phyloP scores from a whole-genome alignment of 2,888 invertebrate species.

The Eupithecia abbreviata region DNA sequence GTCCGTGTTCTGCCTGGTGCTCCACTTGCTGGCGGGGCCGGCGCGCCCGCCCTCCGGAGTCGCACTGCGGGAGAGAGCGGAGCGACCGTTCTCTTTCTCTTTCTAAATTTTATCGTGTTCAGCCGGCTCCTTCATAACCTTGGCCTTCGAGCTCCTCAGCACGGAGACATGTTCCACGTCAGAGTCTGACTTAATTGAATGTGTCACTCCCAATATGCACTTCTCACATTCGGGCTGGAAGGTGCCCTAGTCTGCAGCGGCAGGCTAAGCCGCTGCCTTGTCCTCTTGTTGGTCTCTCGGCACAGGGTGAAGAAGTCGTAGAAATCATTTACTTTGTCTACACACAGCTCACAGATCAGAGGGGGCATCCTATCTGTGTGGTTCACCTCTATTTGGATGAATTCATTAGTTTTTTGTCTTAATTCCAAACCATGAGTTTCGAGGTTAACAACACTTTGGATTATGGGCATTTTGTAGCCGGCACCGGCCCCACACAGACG shows the following conservation, averaged over 20 bases:
- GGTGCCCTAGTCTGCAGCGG: conserved; percentile 66
- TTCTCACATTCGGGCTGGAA: conserved; percentile 55
- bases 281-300: conserved; percentile 78
- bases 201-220: conserved; percentile 70
- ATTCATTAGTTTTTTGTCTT: conserved; percentile 74
- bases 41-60: not conserved
- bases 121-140: conserved; percentile 6
- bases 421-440: conserved; percentile 66
- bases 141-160: conserved; percentile 33
- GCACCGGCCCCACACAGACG: conserved; percentile 78
- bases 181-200: conserved; percentile 60
- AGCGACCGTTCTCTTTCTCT: not conserved
- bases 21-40: not conserved
- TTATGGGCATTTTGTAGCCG: conserved; percentile 81
- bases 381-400: conserved; percentile 76
- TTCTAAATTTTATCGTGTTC: conserved; percentile 7
- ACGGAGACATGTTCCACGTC: conserved; percentile 49
- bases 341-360: conserved; percentile 83
- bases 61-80: not conserved
- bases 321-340: conserved; percentile 86
- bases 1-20: not conserved
- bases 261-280: conserved; percentile 71
- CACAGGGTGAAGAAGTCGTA: conserved; percentile 85
- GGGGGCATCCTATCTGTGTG: conserved; percentile 85
- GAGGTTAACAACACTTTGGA: conserved; percentile 68